Evolutionary conservation across 2,113 vertebrate genomes (phyloP).

Genomic region (Vidua macroura): DNA sequence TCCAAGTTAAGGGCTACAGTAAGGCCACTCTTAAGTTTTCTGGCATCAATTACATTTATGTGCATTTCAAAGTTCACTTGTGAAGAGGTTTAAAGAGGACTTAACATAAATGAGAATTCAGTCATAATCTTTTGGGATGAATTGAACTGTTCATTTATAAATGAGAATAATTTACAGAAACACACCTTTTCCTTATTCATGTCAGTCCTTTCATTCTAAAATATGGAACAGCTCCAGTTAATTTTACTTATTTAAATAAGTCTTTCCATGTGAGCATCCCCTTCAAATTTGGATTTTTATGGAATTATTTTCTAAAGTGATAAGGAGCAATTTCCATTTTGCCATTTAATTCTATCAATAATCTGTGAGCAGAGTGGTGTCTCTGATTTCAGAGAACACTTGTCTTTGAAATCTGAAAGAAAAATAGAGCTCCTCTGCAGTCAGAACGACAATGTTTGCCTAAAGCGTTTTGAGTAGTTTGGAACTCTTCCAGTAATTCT

Average conservation of each 20-base stretch:
- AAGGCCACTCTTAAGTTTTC: background rate
- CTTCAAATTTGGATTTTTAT: background rate
- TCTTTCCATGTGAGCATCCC: background rate
- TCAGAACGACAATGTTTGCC: background rate
- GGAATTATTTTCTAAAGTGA: background rate
- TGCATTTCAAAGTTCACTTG: background rate
- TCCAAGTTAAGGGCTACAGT: background rate
- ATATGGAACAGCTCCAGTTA: background rate
- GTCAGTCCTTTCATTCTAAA: background rate
- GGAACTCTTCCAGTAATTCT: background rate
- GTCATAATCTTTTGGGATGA: background rate
- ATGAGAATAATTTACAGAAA: background rate
- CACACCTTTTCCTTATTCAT: background rate
- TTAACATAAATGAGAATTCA: background rate
- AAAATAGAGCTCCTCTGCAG: background rate
- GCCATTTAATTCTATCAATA: background rate
- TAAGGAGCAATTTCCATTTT: background rate
- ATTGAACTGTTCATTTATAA: slow-evolving; percentile 6
- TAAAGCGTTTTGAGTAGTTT: background rate
- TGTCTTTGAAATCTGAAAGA: background rate
- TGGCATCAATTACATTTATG: background rate
- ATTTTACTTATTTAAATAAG: background rate
- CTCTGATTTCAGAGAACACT: background rate
- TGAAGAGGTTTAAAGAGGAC: background rate
- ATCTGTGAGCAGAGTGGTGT: background rate